Conservation (phyloP, 2,113 vertebrate genomes). For the Chaenogobius annularis region DNA sequence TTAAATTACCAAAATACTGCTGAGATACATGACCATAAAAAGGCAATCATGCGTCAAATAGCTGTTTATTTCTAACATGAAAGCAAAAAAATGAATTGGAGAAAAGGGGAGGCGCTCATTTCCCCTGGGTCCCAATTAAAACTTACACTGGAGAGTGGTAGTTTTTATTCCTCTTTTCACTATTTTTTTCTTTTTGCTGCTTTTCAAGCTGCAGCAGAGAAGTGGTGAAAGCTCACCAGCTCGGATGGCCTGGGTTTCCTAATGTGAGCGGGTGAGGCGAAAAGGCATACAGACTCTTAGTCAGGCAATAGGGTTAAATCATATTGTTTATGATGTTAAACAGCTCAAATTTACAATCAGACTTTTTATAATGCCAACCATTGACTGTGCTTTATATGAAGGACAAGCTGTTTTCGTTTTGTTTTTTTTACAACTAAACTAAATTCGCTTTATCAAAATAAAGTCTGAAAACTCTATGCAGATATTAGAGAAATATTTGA, state of each 20-base stretch:
- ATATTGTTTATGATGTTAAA: constrained; percentile 74
- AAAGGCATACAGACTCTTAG: constrained; percentile 69
- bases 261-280: too few species aligned
- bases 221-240: constrained; percentile 49
- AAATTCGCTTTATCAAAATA: too few species aligned
- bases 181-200: constrained; percentile 22
- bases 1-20: background rate
- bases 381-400: too few species aligned
- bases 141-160: constrained; percentile 71
- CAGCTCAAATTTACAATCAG: constrained; percentile 66
- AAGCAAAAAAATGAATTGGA: constrained; percentile 63
- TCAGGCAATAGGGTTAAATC: constrained; percentile 72
- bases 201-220: constrained; percentile 62
- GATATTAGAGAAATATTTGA: too few species aligned
- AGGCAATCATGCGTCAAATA: constrained; percentile 51
- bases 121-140: constrained; percentile 80
- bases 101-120: constrained; percentile 46
- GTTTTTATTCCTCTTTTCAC: constrained; percentile 58
- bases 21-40: constrained; percentile 9
- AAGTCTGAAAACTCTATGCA: too few species aligned
- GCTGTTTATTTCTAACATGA: constrained; percentile 63
- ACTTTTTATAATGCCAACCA: constrained; percentile 47
- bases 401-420: too few species aligned
- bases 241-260: too few species aligned
- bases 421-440: too few species aligned